These are phyloP conservation scores for Ametastegia equiseti DNA, from an alignment of 2,888 invertebrate species.

Conservation along the genomic window DNA sequence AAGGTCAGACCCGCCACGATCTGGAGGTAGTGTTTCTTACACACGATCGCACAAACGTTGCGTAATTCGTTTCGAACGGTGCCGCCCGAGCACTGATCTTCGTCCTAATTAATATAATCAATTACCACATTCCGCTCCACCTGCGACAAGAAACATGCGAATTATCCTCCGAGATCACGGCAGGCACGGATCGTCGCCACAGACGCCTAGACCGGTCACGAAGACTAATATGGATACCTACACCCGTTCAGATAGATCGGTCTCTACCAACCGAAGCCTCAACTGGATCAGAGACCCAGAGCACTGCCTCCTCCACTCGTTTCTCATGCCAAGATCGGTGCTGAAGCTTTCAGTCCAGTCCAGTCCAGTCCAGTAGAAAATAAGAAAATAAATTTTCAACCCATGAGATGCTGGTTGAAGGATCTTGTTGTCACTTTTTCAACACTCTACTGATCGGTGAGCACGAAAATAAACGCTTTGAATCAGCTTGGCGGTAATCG, in stretches of 20 bases:
- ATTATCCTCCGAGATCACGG: not conserved
- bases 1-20: constrained; percentile 19
- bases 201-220: constrained; percentile 68
- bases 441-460: not conserved
- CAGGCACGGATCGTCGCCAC: not conserved
- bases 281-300: constrained; percentile 66
- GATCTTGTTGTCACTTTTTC: not conserved
- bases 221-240: constrained; percentile 66
- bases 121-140: constrained; percentile 20
- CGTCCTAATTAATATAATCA: constrained; percentile 27
- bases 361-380: not conserved
- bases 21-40: constrained; percentile 33
- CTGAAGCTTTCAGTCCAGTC: not conserved
- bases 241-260: constrained; percentile 49
- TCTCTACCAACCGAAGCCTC: constrained; percentile 59
- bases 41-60: constrained; percentile 1
- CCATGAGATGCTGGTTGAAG: too few relatives aligned
- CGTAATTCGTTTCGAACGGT: constrained; percentile 29
- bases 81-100: constrained; percentile 2
- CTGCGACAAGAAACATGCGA: constrained; percentile 20
- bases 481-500: not conserved
- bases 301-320: constrained; percentile 50
- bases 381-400: not conserved
- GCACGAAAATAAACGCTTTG: not conserved
- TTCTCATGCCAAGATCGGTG: constrained; percentile 39